These are phyloP conservation scores for Callyntrura sp. DNA, from an alignment of 2,888 invertebrate species.

Conservation along the genomic window DNA sequence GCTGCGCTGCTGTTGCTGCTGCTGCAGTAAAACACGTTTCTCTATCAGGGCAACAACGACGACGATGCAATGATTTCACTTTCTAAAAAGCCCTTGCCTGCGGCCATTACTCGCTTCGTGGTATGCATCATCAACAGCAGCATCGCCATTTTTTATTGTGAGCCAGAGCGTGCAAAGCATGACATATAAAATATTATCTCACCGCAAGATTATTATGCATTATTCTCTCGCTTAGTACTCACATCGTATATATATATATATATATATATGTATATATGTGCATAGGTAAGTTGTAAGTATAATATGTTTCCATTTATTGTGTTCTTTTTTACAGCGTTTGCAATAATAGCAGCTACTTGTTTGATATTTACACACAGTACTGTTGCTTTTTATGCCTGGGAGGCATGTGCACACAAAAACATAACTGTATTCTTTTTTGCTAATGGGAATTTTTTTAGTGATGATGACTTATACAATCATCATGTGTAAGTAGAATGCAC, in stretches of 20 bases:
- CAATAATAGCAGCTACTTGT: background rate
- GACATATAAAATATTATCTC: constrained; percentile 30
- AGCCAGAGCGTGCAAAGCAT: constrained; percentile 22
- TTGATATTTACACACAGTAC: constrained; percentile 35
- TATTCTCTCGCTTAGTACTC: background rate
- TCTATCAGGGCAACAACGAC: constrained; percentile 1
- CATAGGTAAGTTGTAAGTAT: background rate
- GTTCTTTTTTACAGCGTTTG: background rate
- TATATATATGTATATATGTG: too few species aligned
- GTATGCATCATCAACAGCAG: constrained; percentile 32
- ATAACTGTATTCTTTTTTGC: background rate
- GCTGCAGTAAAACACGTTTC: background rate
- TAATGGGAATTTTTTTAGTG: background rate
- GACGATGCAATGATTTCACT: constrained; percentile 64
- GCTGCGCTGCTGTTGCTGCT: background rate
- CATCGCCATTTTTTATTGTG: constrained; percentile 1
- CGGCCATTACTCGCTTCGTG: constrained; percentile 56
- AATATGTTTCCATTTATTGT: background rate
- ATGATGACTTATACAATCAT: too few species aligned
- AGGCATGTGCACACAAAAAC: constrained; percentile 5
- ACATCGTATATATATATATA: too few species aligned
- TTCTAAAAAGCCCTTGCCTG: constrained; percentile 66
- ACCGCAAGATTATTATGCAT: background rate
- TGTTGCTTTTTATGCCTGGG: constrained; percentile 32
- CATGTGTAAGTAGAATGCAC: too few species aligned